Percentiles rank a stretch among this genome's conserved stretches.
Conservation (phyloP, 1,140 invertebrate genomes). For the Vollenhovia emeryi region DNA sequence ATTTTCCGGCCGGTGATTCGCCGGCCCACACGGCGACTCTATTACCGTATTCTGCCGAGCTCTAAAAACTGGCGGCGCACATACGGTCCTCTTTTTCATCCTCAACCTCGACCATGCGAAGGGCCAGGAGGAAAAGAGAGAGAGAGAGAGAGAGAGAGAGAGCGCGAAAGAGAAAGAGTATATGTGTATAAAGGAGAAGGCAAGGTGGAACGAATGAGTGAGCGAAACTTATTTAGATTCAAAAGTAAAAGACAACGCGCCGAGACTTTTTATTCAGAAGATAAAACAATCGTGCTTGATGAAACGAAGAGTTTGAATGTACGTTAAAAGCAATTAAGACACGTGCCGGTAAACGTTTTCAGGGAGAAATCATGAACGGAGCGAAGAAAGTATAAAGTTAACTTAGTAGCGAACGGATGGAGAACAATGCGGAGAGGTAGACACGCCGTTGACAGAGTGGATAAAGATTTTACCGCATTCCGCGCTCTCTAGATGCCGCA, state of each 20-base stretch:
- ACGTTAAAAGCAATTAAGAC: neutral
- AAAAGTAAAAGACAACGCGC: neutral
- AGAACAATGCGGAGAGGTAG: neutral
- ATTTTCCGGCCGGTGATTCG: constrained; percentile 64
- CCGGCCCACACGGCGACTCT: constrained; percentile 35
- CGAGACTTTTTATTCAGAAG: neutral
- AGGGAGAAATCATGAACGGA: neutral
- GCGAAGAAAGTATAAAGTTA: neutral
- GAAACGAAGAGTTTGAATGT: neutral
- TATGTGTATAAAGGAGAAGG: neutral
- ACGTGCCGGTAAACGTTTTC: neutral
- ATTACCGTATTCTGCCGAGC: constrained; percentile 27
- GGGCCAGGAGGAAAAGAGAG: neutral
- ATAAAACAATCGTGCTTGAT: neutral
- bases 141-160: neutral
- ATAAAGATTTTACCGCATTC: neutral
- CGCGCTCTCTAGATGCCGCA: neutral
- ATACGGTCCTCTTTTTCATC: constrained; percentile 24
- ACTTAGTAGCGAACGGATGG: neutral
- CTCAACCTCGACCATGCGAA: constrained; percentile 8
- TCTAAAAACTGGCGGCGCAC: constrained; percentile 31
- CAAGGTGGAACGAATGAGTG: neutral
- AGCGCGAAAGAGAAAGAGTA: neutral
- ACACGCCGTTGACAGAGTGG: neutral
- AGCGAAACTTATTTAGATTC: constrained; percentile 23